Base-by-base conservation (phyloP, 2,113 vertebrate genomes). In the Osmerus eperlanus region DNA sequence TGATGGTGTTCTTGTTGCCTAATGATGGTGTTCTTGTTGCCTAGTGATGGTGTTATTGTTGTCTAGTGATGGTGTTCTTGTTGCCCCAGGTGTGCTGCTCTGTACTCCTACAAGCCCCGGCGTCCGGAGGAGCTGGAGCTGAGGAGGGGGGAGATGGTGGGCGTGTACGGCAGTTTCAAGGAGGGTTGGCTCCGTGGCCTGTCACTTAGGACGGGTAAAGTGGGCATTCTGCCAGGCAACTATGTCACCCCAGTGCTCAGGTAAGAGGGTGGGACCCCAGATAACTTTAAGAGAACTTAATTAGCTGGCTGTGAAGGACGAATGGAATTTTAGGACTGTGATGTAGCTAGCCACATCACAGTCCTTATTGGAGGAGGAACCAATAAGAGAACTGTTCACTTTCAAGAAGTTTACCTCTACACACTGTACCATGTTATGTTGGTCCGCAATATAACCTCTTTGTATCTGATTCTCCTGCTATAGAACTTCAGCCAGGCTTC, bases 101-200 rank as follows among this genome's bases (percentile, higher is more conserved):
- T 97, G 28, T 96, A 97, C 70, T 89, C 95, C 70, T 96, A 96
- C 66, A 68, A 78, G 21, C 91, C 95, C 0, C 91, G 91, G 0
- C 91, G 91, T 1, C 89, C 93, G 0, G 94, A 97, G 0, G 96
- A 99, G 87, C 91, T 98, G 84, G 95, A 95, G 83, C 88, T 99
- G 78, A 93, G 93, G 80, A 96, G 93, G 84, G 96, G 96, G 76
- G 97, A 98, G 88, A 96, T 96, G 75, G 71, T 99, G 74, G 94
- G 94, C 3, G 91, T 99, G 16, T 93, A 97, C 0, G 96, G 96
- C 67, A 95, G 92, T 73, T 89, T 93, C 69, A 94, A 95, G 0
- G 95, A 98, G 0, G 97, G 95, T 53, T 97, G 97, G 97, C 89
- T 98, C 74, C 91, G 91, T 76, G 97, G 96, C 55, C 82, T 96